A percentile compares a stretch with the other conserved stretches of the same genome.
phyloP scores from a whole-genome alignment of 2,113 vertebrate species.

The Leucosticte australis region DNA sequence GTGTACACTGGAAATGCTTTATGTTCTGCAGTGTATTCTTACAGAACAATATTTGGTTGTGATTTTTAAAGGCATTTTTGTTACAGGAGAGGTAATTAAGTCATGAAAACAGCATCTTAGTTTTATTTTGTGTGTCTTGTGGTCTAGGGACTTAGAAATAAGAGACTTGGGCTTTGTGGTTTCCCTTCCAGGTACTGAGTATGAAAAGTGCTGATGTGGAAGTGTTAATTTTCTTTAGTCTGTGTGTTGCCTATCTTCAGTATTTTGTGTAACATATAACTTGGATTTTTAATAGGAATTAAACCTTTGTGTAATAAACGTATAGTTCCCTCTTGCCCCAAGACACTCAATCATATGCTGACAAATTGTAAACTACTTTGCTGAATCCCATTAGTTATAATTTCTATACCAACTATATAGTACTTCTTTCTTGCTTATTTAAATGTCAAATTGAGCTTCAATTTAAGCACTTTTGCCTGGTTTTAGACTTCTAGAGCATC shows the following conservation, averaged over 20 bases:
- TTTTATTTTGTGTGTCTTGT: background rate
- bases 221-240: background rate
- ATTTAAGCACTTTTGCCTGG: background rate
- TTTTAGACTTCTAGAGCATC: background rate
- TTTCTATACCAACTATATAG: background rate
- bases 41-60: background rate
- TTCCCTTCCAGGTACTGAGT: background rate
- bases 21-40: background rate
- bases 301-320: background rate
- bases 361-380: background rate
- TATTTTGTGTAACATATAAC: background rate
- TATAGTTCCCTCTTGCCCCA: background rate
- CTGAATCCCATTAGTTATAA: background rate
- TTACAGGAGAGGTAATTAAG: background rate
- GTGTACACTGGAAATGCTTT: background rate
- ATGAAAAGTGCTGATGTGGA: background rate
- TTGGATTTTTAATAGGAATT: background rate
- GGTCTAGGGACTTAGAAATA: background rate
- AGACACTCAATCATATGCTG: background rate
- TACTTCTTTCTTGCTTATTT: background rate
- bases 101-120: background rate
- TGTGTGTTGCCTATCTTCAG: background rate
- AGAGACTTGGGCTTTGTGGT: background rate
- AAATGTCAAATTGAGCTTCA: background rate
- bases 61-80: background rate